Evolutionary conservation across 2,888 invertebrate species (phyloP).

Genomic region (Plemyria rubiginata): DNA sequence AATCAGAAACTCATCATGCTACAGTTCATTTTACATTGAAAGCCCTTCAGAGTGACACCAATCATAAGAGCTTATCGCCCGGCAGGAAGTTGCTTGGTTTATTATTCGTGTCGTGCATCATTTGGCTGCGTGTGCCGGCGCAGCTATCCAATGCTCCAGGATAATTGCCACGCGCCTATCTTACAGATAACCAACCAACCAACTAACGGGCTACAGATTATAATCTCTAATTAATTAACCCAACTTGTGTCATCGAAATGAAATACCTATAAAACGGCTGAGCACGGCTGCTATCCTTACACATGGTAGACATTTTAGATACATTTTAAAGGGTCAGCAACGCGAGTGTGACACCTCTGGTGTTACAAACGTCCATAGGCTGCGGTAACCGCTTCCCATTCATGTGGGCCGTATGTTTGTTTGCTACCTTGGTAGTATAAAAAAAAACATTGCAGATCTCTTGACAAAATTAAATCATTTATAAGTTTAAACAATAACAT

Average conservation of each 20-base stretch:
- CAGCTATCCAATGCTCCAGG: conserved; percentile 63
- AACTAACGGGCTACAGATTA: conserved; percentile 73
- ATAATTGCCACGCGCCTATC: conserved; percentile 62
- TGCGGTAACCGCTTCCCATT: no score
- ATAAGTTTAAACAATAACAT: no score
- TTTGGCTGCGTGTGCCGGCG: conserved; percentile 69
- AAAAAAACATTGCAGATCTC: no score
- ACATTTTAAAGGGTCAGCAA: no score
- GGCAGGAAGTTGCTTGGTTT: conserved; percentile 83
- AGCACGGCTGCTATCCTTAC: background rate
- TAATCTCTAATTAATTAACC: conserved; percentile 74
- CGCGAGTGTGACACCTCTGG: no score
- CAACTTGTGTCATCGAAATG: conserved; percentile 55
- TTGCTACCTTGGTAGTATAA: no score
- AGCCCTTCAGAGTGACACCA: conserved; percentile 17
- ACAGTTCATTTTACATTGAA: conserved; percentile 14
- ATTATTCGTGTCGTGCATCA: conserved; percentile 83
- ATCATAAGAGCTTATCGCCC: conserved; percentile 73
- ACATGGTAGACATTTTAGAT: no score
- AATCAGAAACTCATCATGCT: background rate
- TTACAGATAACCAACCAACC: conserved; percentile 53
- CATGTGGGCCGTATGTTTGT: no score
- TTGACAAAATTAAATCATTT: no score
- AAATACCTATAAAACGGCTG: background rate
- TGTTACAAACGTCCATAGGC: no score